phyloP scores from a whole-genome alignment of 2,888 invertebrate species.

The Thalpophila matura region DNA sequence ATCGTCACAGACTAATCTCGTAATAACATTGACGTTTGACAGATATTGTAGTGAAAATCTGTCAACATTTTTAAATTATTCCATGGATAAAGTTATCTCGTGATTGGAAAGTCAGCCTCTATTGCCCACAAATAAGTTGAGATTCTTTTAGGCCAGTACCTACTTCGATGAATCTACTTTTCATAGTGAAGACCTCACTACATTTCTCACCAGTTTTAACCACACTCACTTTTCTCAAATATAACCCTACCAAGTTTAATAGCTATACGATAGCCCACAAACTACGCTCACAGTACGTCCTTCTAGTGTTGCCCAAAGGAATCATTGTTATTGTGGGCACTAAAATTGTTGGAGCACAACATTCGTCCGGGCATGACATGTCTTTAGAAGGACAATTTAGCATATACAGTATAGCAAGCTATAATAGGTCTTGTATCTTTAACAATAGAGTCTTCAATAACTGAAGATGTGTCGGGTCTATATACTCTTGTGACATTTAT shows the following conservation, averaged over 20 bases:
- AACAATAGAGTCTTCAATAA: conserved; percentile 13
- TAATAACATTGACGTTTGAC: too few species aligned
- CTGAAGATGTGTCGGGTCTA: conserved; percentile 26
- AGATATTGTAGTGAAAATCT: too few species aligned
- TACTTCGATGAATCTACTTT: too few species aligned
- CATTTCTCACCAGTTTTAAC: background rate
- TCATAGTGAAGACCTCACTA: background rate
- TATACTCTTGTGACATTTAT: conserved; percentile 69
- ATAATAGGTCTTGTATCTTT: conserved; percentile 8
- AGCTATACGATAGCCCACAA: conserved; percentile 43
- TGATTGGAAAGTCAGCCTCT: too few species aligned
- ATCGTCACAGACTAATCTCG: too few species aligned
- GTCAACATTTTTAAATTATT: too few species aligned
- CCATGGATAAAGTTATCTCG: too few species aligned
- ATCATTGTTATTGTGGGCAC: conserved; percentile 76
- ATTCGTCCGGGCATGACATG: conserved; percentile 73
- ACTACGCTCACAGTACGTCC: conserved; percentile 20
- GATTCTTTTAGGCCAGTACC: too few species aligned
- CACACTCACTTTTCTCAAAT: background rate
- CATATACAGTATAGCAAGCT: conserved; percentile 34
- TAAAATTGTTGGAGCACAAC: conserved; percentile 80
- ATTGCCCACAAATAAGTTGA: too few species aligned
- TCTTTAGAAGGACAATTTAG: conserved; percentile 63
- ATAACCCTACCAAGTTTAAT: conserved; percentile 41
- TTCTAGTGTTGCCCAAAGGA: conserved; percentile 67